Percentiles rank a stretch among this genome's conserved stretches.
Conservation (phyloP, 2,797 vertebrate genomes). For the Acanthiza pusilla region DNA sequence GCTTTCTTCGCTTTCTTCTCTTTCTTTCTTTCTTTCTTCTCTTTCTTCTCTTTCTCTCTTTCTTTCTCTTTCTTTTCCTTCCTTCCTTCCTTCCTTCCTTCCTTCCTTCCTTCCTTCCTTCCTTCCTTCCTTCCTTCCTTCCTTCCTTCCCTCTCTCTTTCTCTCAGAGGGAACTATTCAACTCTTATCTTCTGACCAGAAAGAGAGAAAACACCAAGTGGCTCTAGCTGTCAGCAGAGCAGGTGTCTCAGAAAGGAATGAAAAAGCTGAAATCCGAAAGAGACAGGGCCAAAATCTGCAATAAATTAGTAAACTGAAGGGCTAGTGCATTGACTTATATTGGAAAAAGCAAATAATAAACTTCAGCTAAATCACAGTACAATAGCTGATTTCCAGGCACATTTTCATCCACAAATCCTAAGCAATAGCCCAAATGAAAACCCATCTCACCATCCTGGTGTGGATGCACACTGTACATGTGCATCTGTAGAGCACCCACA, state of each 20-base stretch:
- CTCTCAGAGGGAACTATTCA: background rate
- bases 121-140: too few relatives aligned
- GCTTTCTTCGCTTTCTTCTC: too few relatives aligned
- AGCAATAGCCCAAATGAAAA: background rate
- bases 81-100: too few relatives aligned
- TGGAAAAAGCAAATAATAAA: background rate
- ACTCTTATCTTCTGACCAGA: background rate
- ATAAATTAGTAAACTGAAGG: background rate
- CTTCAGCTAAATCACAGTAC: background rate
- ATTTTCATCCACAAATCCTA: background rate
- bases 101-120: too few relatives aligned
- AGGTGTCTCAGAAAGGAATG: background rate
- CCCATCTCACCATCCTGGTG: fast-evolving
- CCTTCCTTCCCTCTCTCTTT: background rate
- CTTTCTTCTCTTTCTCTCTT: too few relatives aligned
- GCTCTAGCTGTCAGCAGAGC: background rate
- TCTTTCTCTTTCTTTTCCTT: too few relatives aligned
- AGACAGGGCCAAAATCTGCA: background rate
- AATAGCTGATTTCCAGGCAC: background rate
- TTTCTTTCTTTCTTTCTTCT: too few relatives aligned
- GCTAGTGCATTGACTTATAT: background rate
- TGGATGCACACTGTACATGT: background rate
- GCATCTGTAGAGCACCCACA: background rate
- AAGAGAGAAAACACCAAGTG: constrained; percentile 7
- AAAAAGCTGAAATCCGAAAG: background rate